Base-by-base conservation (phyloP, 2,797 vertebrate species). In the Coregonus ussuriensis region DNA sequence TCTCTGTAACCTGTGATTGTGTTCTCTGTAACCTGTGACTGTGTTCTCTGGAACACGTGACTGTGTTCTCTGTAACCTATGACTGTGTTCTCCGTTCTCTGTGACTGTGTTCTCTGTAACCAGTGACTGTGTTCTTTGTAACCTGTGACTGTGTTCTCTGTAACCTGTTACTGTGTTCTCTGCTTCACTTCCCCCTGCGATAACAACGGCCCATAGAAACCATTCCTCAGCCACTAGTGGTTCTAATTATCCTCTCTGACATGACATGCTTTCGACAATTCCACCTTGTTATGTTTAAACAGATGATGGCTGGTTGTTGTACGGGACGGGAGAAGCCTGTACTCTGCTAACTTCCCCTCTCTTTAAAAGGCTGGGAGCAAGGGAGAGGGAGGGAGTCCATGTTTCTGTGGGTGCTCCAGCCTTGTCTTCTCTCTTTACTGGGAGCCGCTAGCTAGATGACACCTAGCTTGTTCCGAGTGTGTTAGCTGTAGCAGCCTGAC, bases 161-260 rank as follows among this genome's bases (percentile, higher is more conserved):
- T 47, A 47, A 13, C 9, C 9, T 11, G 41, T 47, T 9, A 41
- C 37, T 41, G 37, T 41, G 37, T 41, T 41, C 37, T 41, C 37
- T 41, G 41, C 41, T 47, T 47, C 41, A 37, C 54, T 74, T 47
- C 51, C 65, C 73, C 74, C 80, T 78, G 75, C 29, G 13, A 0
- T 16, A 75, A 81, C 80, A 75, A 31, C 59, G 47, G 15, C 54
- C 51, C 54, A 35, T 56, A 33, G 35, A 18, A 62, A 31, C 53
- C 68, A 3, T 72, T 53, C 80, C 72, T 77, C 73, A 59, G 67
- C 62, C 16, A 29, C 84, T 65, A 29, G 75, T 89, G 80, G 84
- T 89, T 87, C 75, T 85, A 83, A 87, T 90, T 79, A 87, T 80
- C 82, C 79, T 75, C 66, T 71, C 59, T 86, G 87, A 88, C 85